Evolutionary conservation across 2,797 vertebrate genomes (phyloP).

Genomic region (Fratercula arctica): DNA sequence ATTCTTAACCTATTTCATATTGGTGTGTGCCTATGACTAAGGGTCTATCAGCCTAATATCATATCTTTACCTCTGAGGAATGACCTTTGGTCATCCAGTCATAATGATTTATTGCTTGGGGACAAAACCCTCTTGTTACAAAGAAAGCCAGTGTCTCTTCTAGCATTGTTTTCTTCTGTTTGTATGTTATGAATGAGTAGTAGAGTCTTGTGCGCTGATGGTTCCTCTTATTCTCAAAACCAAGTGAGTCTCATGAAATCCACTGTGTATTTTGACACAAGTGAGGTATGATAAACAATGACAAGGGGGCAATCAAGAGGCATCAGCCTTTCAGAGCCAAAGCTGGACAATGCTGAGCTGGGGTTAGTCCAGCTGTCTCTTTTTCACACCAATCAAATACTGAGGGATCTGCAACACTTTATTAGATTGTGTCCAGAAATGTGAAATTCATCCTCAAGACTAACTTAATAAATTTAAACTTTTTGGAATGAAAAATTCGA

Average conservation of each 20-base stretch:
- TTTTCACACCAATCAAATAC: background rate
- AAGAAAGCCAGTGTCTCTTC: background rate
- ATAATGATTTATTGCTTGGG: background rate
- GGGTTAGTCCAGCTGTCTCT: background rate
- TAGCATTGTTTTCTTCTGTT: background rate
- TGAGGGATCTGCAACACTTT: background rate
- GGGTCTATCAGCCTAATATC: background rate
- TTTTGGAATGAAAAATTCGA: background rate
- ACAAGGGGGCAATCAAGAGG: background rate
- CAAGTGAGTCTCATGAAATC: background rate
- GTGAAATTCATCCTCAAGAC: background rate
- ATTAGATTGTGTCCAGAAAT: background rate
- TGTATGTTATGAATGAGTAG: background rate
- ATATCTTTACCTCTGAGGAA: background rate
- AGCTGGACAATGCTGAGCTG: background rate
- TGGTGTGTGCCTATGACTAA: background rate
- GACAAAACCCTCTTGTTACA: background rate
- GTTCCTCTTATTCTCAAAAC: background rate
- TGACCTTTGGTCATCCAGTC: background rate
- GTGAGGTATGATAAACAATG: background rate
- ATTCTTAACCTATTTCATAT: background rate
- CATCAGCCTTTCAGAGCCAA: background rate
- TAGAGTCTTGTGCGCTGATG: background rate
- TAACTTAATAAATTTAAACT: background rate
- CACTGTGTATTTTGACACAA: background rate